A percentile compares a stretch with the other conserved stretches of the same genome.
These are phyloP conservation scores for Pleuronectes platessa DNA, from an alignment of 2,113 vertebrate species.

Conservation along the genomic window DNA sequence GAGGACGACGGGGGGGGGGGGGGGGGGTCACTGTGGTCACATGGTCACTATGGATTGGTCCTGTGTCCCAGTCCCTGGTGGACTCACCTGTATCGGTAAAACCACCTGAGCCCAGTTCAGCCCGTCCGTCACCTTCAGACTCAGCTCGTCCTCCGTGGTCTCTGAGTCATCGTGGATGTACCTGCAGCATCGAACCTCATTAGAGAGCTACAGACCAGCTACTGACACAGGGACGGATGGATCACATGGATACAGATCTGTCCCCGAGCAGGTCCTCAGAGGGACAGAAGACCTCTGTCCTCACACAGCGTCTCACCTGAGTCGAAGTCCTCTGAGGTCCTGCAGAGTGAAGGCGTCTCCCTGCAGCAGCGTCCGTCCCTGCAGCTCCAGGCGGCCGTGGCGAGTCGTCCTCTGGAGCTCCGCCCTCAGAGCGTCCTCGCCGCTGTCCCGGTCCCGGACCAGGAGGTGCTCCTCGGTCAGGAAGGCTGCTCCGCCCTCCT, in stretches of 20 bases:
- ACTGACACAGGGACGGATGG: too few relatives aligned
- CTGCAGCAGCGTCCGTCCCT: slow-evolving; percentile 63
- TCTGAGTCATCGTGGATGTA: slow-evolving; percentile 92
- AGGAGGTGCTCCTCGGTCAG: slow-evolving; percentile 79
- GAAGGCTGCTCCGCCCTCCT: slow-evolving; percentile 74
- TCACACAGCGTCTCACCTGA: slow-evolving; percentile 54
- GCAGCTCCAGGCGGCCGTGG: slow-evolving; percentile 67
- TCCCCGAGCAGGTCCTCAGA: background rate
- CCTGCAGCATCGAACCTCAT: slow-evolving; percentile 63
- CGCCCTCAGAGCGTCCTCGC: slow-evolving; percentile 69
- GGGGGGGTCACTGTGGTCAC: background rate
- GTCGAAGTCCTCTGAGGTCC: slow-evolving; percentile 69
- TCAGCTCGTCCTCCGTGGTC: slow-evolving; percentile 84
- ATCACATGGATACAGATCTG: too few relatives aligned
- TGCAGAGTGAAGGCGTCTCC: slow-evolving; percentile 69
- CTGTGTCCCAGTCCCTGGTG: background rate
- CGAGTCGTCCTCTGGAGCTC: slow-evolving; percentile 58
- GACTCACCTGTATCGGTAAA: slow-evolving; percentile 60
- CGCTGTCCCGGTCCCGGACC: slow-evolving; percentile 80
- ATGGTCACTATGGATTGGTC: background rate
- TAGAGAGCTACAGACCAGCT: background rate
- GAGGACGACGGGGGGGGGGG: background rate
- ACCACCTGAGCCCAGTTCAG: slow-evolving; percentile 85
- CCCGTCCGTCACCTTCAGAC: slow-evolving; percentile 88
- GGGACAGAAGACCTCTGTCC: background rate